Percentiles rank a stretch among this genome's conserved stretches.
Evolutionary conservation across 2,797 vertebrate genomes (phyloP).

Genomic region (Pangasius krempfi): DNA sequence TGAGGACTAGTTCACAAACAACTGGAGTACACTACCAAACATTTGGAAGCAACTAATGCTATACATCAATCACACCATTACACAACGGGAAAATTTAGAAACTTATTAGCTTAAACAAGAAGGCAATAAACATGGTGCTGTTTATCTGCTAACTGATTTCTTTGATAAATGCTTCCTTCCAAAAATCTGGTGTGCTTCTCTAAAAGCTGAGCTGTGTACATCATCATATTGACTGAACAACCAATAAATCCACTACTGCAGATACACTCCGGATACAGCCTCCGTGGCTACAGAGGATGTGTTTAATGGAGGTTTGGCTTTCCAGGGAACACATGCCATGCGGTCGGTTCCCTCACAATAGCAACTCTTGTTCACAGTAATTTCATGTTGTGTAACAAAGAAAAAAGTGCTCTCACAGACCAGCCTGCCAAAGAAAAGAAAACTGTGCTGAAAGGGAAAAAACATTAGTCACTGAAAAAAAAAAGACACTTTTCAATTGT

Average conservation of each 20-base stretch:
- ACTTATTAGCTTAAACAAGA: not conserved
- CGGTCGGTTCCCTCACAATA: constrained; percentile 17
- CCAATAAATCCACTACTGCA: not conserved
- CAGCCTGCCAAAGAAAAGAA: not conserved
- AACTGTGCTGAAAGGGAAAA: not conserved
- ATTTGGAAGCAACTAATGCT: not conserved
- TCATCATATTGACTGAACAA: not conserved
- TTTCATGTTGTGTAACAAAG: not conserved
- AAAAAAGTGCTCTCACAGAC: not conserved
- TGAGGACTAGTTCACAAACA: not conserved
- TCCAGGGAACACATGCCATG: not conserved
- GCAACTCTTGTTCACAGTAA: constrained; percentile 21
- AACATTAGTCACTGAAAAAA: no score
- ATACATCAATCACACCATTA: not conserved
- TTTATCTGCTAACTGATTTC: not conserved
- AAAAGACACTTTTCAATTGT: not conserved
- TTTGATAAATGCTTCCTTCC: not conserved
- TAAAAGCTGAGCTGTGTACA: no score
- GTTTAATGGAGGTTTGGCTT: constrained; percentile 17
- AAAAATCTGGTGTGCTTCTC: not conserved
- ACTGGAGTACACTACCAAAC: not conserved
- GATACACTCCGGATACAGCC: not conserved
- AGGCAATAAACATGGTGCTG: not conserved
- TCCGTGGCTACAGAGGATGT: not conserved
- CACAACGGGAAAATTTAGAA: not conserved